Base-by-base conservation (phyloP, 2,888 invertebrate species). In the Hesperia comma region DNA sequence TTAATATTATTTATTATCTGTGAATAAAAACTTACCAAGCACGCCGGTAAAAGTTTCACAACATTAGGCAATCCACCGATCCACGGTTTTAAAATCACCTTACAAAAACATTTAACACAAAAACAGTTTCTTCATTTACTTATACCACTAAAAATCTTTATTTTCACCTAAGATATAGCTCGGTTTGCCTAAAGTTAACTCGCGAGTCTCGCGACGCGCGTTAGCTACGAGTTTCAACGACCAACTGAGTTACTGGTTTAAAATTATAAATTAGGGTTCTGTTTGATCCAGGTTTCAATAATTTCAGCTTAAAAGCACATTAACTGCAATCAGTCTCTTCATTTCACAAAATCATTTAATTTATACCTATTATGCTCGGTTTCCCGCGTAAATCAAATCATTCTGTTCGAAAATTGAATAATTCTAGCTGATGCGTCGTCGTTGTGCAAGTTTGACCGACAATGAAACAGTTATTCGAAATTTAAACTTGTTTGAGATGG, bases 191-290 rank as follows among this genome's bases (percentile, higher is more conserved):
- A 21, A 40, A 26, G 15, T 32, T 21, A 14, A 41, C 41, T 12
- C 5, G 61, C 17, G 61, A 70, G 7, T 26, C 41, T 12, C 5
- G 61, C 17, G 61, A 70, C 68, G 67, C 54, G 67, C 72, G 69
- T 43, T 68, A 46, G 54, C 68, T 49, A 41, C 70, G 69, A 66
- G 69, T 55, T 58, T 61, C 70, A 57, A 69, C 63, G 63, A 64
- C 54, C 70, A 68, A 74, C 74, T 74, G 74, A 68, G 64, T 66
- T 37, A 8, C 32, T 43, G 15, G 40, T 63, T 46, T 56, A 49
- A 49, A 56, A 12, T 54, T 57, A 17, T 15, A 56, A 57, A 43
- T 57, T 63, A 57, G 19, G 56, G 40, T 37, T 63, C 51, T 51
- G 15, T 55, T 55, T 51, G 21, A 19, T 15, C 17, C 8, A 46